Conservation (phyloP, 2,888 invertebrate genomes). For the Pycnomerus fuliginosus region DNA sequence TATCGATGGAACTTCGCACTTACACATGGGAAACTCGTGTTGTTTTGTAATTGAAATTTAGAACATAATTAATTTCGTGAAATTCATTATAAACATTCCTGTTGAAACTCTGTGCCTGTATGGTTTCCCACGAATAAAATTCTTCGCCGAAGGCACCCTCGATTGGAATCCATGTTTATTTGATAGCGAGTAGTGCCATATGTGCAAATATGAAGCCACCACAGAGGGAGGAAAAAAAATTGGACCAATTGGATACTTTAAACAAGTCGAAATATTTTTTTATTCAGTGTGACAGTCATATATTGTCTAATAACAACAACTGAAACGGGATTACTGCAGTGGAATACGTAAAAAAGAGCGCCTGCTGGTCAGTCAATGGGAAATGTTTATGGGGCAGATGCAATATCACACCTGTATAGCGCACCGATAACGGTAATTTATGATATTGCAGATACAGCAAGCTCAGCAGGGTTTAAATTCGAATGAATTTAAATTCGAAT, state of each 20-base stretch:
- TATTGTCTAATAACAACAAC: no score
- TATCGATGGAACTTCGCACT: no score
- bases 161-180: slow-evolving; percentile 24
- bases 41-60: no score
- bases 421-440: slow-evolving; percentile 23
- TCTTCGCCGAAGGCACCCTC: slow-evolving; percentile 17
- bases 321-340: no score
- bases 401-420: slow-evolving; percentile 25
- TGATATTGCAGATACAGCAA: slow-evolving; percentile 25
- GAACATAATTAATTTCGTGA: slow-evolving; percentile 10
- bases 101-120: slow-evolving; percentile 9
- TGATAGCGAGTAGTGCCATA: slow-evolving; percentile 16
- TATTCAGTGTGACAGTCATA: no score
- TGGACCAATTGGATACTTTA: no score
- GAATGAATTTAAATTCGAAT: slow-evolving; percentile 18
- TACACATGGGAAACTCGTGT: no score
- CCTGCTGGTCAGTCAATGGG: slow-evolving; percentile 18
- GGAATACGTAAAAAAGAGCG: slow-evolving; percentile 12
- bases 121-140: slow-evolving; percentile 22
- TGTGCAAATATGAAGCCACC: slow-evolving; percentile 18
- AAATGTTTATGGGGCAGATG: slow-evolving; percentile 26
- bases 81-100: slow-evolving; percentile 14
- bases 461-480: slow-evolving; percentile 22
- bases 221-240: no score
- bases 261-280: no score